A percentile compares a stretch with the other conserved stretches of the same genome.
Evolutionary conservation across 2,113 vertebrate species (phyloP).

Genomic region (Petrocephalus microphthalmus): DNA sequence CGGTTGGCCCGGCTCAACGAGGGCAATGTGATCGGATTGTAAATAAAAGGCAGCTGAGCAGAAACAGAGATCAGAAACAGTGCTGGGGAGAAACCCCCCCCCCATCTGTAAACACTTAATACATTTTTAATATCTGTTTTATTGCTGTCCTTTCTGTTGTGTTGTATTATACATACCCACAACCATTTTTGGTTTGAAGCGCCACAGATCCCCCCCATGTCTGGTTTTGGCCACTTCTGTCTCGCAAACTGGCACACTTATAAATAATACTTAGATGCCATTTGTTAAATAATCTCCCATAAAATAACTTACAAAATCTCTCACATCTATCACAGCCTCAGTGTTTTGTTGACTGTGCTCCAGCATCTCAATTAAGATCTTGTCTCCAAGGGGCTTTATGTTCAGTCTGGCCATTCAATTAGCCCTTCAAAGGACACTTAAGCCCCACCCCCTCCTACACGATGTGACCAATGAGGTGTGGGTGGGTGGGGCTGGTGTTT

Average conservation of each 20-base stretch:
- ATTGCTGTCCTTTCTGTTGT: neutral
- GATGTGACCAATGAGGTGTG: neutral
- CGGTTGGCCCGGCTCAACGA: neutral
- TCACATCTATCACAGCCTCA: slow-evolving; percentile 2
- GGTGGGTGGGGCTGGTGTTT: neutral
- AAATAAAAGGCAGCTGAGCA: neutral
- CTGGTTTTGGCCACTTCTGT: neutral
- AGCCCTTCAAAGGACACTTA: neutral
- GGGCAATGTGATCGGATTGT: neutral
- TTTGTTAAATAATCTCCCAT: neutral
- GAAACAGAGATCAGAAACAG: neutral
- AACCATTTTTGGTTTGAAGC: neutral
- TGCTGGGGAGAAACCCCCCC: neutral
- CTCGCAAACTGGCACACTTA: neutral
- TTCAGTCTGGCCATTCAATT: slow-evolving; percentile 14
- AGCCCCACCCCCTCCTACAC: neutral
- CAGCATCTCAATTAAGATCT: slow-evolving; percentile 40
- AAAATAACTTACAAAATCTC: neutral
- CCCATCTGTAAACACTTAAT: neutral
- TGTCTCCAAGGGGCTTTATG: slow-evolving; percentile 35
- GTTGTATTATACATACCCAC: neutral
- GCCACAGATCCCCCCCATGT: neutral
- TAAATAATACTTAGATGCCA: neutral
- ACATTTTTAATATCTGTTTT: neutral
- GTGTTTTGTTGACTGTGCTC: slow-evolving; percentile 34